These are phyloP conservation scores for Bombus superbus DNA, from an alignment of 1,140 invertebrate genomes.

Conservation along the genomic window DNA sequence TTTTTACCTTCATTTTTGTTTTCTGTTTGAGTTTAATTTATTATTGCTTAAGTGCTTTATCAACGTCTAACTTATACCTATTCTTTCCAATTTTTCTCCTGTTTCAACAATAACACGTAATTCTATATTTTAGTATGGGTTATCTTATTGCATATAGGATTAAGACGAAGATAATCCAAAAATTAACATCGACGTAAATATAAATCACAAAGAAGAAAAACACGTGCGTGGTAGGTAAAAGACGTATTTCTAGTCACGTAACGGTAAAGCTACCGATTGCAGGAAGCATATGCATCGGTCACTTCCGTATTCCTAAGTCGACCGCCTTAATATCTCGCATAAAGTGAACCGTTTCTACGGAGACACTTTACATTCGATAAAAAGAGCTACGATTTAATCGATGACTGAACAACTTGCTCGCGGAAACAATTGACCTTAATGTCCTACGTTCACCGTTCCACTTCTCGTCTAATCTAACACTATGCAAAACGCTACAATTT, in stretches of 20 bases:
- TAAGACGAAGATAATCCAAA: background rate
- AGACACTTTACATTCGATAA: background rate
- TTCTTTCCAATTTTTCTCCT: no score
- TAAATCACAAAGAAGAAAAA: slow-evolving; percentile 8
- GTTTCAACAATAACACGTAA: no score
- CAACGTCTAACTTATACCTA: no score
- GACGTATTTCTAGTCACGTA: slow-evolving; percentile 57
- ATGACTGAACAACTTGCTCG: background rate
- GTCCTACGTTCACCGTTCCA: slow-evolving; percentile 18
- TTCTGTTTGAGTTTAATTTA: background rate
- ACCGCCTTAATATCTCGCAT: slow-evolving; percentile 26
- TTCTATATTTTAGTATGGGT: no score
- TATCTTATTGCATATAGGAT: no score
- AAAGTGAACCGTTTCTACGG: slow-evolving; percentile 19
- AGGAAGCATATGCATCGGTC: slow-evolving; percentile 46
- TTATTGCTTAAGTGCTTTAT: background rate
- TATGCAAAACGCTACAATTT: background rate
- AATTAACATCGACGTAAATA: slow-evolving; percentile 16
- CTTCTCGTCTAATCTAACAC: background rate
- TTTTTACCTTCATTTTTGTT: background rate
- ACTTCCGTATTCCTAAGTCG: slow-evolving; percentile 55
- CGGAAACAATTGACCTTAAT: slow-evolving; percentile 28
- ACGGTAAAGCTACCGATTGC: slow-evolving; percentile 42
- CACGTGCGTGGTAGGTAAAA: background rate
- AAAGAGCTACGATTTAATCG: background rate